Evolutionary conservation across 2,888 invertebrate genomes (phyloP), one percentile per base, ranked within the genome.

Genomic region (Panzeria rudis): DNA sequence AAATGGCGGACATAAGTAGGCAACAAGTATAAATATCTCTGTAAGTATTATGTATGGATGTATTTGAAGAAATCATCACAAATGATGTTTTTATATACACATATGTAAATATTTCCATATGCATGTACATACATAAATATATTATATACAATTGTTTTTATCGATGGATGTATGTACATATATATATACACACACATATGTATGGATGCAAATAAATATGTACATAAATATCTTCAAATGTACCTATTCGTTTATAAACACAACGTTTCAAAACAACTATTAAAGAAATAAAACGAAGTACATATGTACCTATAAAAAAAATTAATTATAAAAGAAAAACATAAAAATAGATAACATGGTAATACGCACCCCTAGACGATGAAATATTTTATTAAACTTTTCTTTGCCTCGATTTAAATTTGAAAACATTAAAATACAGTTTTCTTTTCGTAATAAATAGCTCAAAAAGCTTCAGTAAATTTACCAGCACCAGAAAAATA

Each of bases 321-420:
- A 32, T 32, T 20, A 81, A 61, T 84, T 41, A 59, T 71, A 66
- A 68, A n/a, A n/a, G n/a, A n/a, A n/a, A n/a, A n/a, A n/a, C n/a
- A n/a, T n/a, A n/a, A n/a, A 64, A 41, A 64, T 68, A 52, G 41
- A 75, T 77, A 75, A 80, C 8, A 73, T 73, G 56, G 78, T 68
- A 23, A 88, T 90, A 89, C 90, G 90, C 91, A 92, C 92, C 92
- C 91, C 91, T 88, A 91, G 89, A 88, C 91, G 89, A 86, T 91
- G 91, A 89, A 92, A 91, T 90, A 92, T 89, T 90, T 91, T 91
- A 87, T 89, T 90, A 86, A 92, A 89, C 89, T 89, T 92, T 88
- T 90, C 91, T 88, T 90, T 92, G 89, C 92, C 89, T 88, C 92
- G 90, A 89, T 91, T 91, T 87, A 92, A 86, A 88, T 89, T 91